Evolutionary conservation across 2,888 invertebrate species (phyloP).

Genomic region (Aporophyla nigra): DNA sequence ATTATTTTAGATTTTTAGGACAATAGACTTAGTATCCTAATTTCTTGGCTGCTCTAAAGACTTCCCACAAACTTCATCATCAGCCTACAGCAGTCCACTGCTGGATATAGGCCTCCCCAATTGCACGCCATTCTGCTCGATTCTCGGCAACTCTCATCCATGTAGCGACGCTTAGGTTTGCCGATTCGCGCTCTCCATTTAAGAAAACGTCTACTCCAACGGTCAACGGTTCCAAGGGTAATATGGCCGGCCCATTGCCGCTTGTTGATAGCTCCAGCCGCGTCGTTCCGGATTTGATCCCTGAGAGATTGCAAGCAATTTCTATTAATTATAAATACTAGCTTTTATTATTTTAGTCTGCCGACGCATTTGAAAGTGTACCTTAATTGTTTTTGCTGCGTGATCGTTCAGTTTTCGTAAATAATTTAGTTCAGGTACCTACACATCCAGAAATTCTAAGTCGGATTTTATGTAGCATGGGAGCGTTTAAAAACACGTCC

Average conservation of each 20-base stretch:
- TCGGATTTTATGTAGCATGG: not conserved
- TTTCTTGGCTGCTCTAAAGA: constrained; percentile 6
- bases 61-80: not conserved
- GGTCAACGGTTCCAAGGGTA: too few species aligned
- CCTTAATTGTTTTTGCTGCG: not conserved
- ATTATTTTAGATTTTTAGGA: constrained; percentile 2
- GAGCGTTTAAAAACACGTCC: constrained; percentile 1
- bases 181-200: too few species aligned
- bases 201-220: too few species aligned
- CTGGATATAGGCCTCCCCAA: not conserved
- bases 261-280: not conserved
- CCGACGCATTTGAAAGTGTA: not conserved
- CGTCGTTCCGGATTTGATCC: not conserved
- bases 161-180: too few species aligned
- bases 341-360: not conserved
- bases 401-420: not conserved
- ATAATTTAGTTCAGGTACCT: too few species aligned
- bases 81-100: not conserved
- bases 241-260: too few species aligned
- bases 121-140: too few species aligned
- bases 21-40: not conserved
- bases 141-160: too few species aligned
- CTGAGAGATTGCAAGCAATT: not conserved
- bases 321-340: not conserved
- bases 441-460: not conserved